phyloP scores from a whole-genome alignment of 2,888 invertebrate genomes.

The Crioceris asparagi region DNA sequence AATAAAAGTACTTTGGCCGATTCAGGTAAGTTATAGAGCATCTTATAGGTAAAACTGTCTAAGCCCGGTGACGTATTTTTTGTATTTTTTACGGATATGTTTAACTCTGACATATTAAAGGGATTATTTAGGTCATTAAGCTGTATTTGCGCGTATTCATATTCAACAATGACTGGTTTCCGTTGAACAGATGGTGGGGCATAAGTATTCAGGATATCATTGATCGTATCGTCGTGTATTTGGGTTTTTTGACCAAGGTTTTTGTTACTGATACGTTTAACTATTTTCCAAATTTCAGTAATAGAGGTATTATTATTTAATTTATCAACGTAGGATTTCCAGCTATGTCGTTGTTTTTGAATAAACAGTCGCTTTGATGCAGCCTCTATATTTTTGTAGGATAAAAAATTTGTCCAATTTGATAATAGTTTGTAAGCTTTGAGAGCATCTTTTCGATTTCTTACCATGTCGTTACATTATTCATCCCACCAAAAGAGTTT shows the following conservation, averaged over 20 bases:
- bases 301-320: constrained; percentile 2
- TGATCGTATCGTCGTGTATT: too few species aligned
- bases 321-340: neutral
- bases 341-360: neutral
- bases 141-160: constrained; percentile 1
- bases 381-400: constrained; percentile 2
- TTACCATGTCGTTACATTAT: constrained; percentile 3
- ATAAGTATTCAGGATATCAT: too few species aligned
- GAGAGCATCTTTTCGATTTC: constrained; percentile 3
- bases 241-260: too few species aligned
- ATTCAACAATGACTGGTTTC: neutral
- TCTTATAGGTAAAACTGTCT: constrained; percentile 5
- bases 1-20: neutral
- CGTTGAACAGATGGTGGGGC: too few species aligned
- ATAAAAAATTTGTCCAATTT: constrained; percentile 4
- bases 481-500: constrained; percentile 3
- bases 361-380: constrained; percentile 4
- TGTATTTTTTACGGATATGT: constrained; percentile 1
- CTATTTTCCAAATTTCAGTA: constrained; percentile 4
- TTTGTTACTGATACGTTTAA: too few species aligned
- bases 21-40: neutral
- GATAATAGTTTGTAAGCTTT: too few species aligned
- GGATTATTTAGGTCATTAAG: neutral
- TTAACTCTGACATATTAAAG: neutral
- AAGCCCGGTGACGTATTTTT: constrained; percentile 3